Conservation (phyloP, 1,140 invertebrate species). For the Scaptomyza hsui region DNA sequence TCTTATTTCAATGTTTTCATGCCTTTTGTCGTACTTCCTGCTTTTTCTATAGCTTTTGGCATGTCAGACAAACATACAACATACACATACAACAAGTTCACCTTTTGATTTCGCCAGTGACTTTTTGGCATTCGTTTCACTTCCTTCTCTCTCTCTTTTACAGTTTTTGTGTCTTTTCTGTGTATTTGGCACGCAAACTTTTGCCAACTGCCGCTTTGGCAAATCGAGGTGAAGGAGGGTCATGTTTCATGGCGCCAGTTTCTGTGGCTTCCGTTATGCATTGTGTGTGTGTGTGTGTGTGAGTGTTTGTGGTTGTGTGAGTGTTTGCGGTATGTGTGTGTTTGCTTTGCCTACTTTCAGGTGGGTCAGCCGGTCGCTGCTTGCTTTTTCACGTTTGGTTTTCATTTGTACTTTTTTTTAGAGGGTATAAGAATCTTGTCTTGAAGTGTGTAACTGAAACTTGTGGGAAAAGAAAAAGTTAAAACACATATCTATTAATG, state of each 20-base stretch:
- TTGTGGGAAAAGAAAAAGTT: too few species aligned
- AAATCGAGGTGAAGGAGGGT: conserved; percentile 44
- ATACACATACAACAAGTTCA: conserved; percentile 20
- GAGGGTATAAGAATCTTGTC: not conserved
- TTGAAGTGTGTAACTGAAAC: not conserved
- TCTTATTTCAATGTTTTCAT: conserved; percentile 5
- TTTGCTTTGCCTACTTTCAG: conserved; percentile 61
- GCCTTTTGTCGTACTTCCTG: conserved; percentile 2
- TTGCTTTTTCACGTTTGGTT: conserved; percentile 17
- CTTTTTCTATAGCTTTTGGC: conserved; percentile 11
- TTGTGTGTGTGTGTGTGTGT: conserved; percentile 14
- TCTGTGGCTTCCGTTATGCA: conserved; percentile 55
- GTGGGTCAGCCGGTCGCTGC: conserved; percentile 36
- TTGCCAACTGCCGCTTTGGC: conserved; percentile 49
- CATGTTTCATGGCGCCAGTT: conserved; percentile 60
- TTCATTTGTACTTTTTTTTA: not conserved
- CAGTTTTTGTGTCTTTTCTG: conserved; percentile 22
- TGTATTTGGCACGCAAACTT: conserved; percentile 73
- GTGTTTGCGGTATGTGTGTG: conserved; percentile 11
- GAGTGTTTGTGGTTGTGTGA: conserved; percentile 17
- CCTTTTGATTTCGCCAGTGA: conserved; percentile 48
- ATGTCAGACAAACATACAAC: conserved; percentile 9
- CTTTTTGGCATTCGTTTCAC: conserved; percentile 42
- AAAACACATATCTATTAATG: too few species aligned
- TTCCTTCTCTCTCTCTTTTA: not conserved